These are phyloP conservation scores for Sciurus vulgaris DNA, from an alignment of 2,797 vertebrate genomes.

Conservation along the genomic window DNA sequence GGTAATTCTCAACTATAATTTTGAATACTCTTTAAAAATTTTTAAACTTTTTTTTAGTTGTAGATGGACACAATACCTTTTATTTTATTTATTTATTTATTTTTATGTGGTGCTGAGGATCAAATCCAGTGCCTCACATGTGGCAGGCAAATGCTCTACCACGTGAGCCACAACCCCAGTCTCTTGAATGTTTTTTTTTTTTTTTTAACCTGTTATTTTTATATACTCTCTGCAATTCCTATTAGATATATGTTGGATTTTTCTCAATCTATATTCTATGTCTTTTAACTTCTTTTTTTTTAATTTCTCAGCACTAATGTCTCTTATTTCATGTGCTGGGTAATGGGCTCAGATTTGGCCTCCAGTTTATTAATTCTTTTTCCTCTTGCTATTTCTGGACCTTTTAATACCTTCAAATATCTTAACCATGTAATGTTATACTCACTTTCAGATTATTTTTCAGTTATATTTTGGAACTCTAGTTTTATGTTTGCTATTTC, in stretches of 20 bases:
- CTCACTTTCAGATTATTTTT: conserved; percentile 16
- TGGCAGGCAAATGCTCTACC: no score
- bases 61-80: no score
- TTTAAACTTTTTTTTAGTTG: no score
- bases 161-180: no score
- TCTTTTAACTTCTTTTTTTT: conserved; percentile 29
- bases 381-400: not conserved
- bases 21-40: not conserved
- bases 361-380: not conserved
- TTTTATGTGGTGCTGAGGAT: no score
- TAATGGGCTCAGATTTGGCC: not conserved
- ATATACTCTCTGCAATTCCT: not conserved
- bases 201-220: not conserved
- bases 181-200: no score
- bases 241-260: not conserved
- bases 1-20: not conserved
- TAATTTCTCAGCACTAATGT: not conserved
- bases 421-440: not conserved
- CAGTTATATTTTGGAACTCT: not conserved
- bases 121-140: no score
- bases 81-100: no score
- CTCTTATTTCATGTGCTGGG: not conserved
- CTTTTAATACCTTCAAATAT: not conserved
- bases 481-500: conserved; percentile 23
- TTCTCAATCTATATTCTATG: not conserved